Base-by-base conservation (phyloP, 2,888 invertebrate genomes). In the Catocala sponsa region DNA sequence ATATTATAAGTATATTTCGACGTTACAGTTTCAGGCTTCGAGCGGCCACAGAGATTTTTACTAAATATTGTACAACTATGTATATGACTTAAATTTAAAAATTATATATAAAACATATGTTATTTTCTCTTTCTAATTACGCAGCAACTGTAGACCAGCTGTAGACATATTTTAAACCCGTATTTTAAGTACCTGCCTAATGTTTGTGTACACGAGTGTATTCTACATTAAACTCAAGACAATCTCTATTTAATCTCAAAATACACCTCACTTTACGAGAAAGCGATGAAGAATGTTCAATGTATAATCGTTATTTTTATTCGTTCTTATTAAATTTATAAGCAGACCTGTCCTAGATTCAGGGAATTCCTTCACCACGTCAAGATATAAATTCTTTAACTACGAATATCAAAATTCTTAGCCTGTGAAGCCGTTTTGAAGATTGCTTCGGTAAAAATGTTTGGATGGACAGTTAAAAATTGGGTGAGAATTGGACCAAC, bases 271-370 rank as follows among this genome's bases (percentile, higher is more conserved):
- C 48, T 62, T 65, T 38, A 33, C 11, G 42, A 35, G 42, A 63
- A 63, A 44, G 56, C 13, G 13, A 6, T 55, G n/a, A 72, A 60
- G 66, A 55, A 2, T 15, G 55, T 59, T 62, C 49, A 50, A 57
- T 56, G 49, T 44, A 44, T 32, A 46, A 52, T 6, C 44, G 55
- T 72, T 74, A 70, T 70, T 69, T 71, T 71, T 68, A 61, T 51
- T 32, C 44, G 65, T 59, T 67, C 67, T 73, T 78, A 70, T 68
- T 66, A 70, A 59, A 76, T 70, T 70, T 72, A 76, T 69, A 72
- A 57, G 65, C 65, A 55, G 54, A 49, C 43, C 44, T 55, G 78
- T 71, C 77, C 76, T 69, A 77, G 57, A 73, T 76, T 63, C 77
- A 43, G 48, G 42, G 55, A 59, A 75, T 74, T 68, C 57, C 60